These are phyloP conservation scores for Brachyopa scutellaris DNA, from an alignment of 2,888 invertebrate genomes.

Conservation along the genomic window DNA sequence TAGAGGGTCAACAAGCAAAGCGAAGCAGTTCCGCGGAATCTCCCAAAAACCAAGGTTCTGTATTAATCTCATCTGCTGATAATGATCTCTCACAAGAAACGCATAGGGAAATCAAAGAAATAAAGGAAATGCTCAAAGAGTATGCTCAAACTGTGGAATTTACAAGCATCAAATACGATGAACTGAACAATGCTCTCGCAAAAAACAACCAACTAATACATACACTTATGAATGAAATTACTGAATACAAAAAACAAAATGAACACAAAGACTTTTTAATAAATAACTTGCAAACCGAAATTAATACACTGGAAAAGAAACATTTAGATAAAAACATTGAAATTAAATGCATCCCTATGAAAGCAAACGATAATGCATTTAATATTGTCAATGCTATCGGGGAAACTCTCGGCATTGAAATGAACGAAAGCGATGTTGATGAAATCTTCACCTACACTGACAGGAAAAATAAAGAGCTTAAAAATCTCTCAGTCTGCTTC, in stretches of 20 bases:
- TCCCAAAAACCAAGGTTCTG: neutral
- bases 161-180: neutral
- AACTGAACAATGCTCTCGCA: neutral
- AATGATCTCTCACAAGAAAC: neutral
- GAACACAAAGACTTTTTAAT: neutral
- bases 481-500: neutral
- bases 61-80: neutral
- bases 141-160: too few species aligned
- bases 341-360: constrained; percentile 1
- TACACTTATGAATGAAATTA: neutral
- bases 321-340: neutral
- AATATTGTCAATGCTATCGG: neutral
- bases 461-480: neutral
- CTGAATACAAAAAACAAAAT: constrained; percentile 4
- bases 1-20: neutral
- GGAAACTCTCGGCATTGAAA: neutral
- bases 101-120: neutral
- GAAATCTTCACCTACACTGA: neutral
- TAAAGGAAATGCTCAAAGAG: too few species aligned
- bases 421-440: neutral
- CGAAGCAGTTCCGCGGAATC: neutral
- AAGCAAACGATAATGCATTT: neutral
- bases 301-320: too few species aligned
- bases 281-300: neutral
- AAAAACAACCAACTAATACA: neutral